A percentile compares a stretch with the other conserved stretches of the same genome.
These are phyloP conservation scores for Sicus ferrugineus DNA, from an alignment of 2,888 invertebrate species.

Conservation along the genomic window DNA sequence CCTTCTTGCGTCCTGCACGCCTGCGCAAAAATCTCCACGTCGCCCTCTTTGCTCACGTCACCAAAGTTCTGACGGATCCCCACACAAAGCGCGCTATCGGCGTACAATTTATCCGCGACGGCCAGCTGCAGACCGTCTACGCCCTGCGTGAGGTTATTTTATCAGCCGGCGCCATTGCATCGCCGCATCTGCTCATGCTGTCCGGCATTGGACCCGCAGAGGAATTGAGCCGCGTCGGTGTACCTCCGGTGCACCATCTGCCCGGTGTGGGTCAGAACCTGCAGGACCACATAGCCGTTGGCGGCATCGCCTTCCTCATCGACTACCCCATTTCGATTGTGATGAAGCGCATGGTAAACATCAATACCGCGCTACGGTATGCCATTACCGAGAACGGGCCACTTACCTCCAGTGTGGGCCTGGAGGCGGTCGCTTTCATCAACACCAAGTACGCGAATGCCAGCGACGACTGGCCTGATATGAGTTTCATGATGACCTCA, in stretches of 20 bases:
- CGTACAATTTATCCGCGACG: slow-evolving; percentile 78
- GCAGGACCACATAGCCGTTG: slow-evolving; percentile 89
- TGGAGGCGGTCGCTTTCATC: slow-evolving; percentile 89
- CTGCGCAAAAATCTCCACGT: slow-evolving; percentile 83
- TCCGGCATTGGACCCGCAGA: slow-evolving; percentile 82
- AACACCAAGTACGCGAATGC: slow-evolving; percentile 88
- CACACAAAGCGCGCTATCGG: slow-evolving; percentile 77
- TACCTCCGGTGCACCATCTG: slow-evolving; percentile 77
- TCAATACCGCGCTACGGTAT: slow-evolving; percentile 83
- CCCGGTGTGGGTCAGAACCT: slow-evolving; percentile 88
- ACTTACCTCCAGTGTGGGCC: slow-evolving; percentile 83
- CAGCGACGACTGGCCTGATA: slow-evolving; percentile 90
- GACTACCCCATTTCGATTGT: slow-evolving; percentile 83
- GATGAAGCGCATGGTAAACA: slow-evolving; percentile 81
- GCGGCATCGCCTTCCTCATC: slow-evolving; percentile 81
- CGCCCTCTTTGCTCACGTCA: slow-evolving; percentile 81
- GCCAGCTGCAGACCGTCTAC: slow-evolving; percentile 65
- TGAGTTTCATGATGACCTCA: slow-evolving; percentile 89
- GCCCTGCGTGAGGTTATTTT: slow-evolving; percentile 62
- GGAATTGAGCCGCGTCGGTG: slow-evolving; percentile 77
- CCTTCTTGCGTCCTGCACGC: slow-evolving; percentile 81
- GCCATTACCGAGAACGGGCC: slow-evolving; percentile 88
- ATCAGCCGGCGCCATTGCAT: slow-evolving; percentile 85
- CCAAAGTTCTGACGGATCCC: slow-evolving; percentile 78
- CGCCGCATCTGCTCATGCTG: slow-evolving; percentile 91